phyloP scores from a whole-genome alignment of 1,140 invertebrate species.

The Chironomus striatipennis region DNA sequence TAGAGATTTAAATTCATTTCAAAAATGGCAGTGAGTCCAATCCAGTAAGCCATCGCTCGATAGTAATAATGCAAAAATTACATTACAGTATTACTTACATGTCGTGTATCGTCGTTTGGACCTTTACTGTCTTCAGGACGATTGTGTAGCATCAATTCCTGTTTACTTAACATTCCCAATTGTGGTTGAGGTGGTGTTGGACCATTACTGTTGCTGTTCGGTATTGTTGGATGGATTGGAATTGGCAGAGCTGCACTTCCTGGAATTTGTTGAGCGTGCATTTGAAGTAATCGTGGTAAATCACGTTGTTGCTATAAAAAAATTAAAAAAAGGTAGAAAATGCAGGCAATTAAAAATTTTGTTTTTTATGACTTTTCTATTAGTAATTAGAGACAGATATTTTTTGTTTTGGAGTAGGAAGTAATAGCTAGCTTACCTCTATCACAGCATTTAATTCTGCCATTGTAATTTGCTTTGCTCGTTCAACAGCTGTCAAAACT shows the following conservation, averaged over 20 bases:
- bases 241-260: constrained; percentile 57
- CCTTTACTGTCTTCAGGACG: constrained; percentile 52
- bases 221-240: constrained; percentile 33
- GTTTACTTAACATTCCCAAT: constrained; percentile 45
- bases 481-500: constrained; percentile 83
- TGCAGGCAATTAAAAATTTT: not conserved
- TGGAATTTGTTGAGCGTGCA: constrained; percentile 83
- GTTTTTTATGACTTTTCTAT: too few relatives aligned
- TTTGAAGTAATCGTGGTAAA: constrained; percentile 67
- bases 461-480: constrained; percentile 94
- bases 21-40: too few relatives aligned
- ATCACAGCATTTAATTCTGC: constrained; percentile 83
- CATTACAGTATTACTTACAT: constrained; percentile 12
- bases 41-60: too few relatives aligned
- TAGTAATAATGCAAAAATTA: not conserved
- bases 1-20: too few relatives aligned
- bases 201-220: too few relatives aligned
- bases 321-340: constrained; percentile 25
- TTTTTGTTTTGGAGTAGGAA: too few relatives aligned
- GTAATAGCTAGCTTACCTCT: constrained; percentile 54
- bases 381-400: too few relatives aligned
- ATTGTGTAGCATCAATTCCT: constrained; percentile 51
- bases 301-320: constrained; percentile 65
- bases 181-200: constrained; percentile 56
- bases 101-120: constrained; percentile 22